Evolutionary conservation across 2,888 invertebrate species (phyloP).

Genomic region (Anaspis maculata): DNA sequence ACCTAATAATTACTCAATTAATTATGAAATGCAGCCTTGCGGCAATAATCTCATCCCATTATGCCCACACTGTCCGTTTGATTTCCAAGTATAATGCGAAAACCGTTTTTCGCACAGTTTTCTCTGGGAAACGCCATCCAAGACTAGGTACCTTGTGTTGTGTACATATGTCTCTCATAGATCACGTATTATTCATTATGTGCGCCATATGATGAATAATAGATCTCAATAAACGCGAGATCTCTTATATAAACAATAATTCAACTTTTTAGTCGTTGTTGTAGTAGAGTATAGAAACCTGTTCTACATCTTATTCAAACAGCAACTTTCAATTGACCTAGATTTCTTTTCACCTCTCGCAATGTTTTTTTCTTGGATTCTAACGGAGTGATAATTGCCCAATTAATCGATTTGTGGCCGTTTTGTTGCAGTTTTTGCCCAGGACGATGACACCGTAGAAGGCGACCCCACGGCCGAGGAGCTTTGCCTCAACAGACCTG

Average conservation of each 20-base stretch:
- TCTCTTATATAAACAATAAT: conserved; percentile 11
- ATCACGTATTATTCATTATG: no score
- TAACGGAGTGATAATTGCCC: conserved; percentile 4
- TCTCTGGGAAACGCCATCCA: no score
- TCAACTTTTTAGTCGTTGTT: no score
- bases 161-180: no score
- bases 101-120: neutral
- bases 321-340: conserved; percentile 26
- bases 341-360: conserved; percentile 19
- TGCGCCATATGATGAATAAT: no score
- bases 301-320: conserved; percentile 20
- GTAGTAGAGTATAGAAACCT: no score
- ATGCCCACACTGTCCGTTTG: no score
- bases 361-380: conserved; percentile 12
- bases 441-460: conserved; percentile 57
- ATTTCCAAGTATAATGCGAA: neutral
- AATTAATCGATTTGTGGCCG: conserved; percentile 6
- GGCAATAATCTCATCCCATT: no score
- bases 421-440: conserved; percentile 53
- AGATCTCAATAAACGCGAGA: no score
- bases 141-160: no score
- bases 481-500: conserved; percentile 78
- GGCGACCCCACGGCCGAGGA: conserved; percentile 66
- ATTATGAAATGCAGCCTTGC: no score
- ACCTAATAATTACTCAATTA: no score